Evolutionary conservation across 2,888 invertebrate genomes (phyloP), one percentile per base, ranked within the genome.

Genomic region (Thysanoteuthis rhombus): DNA sequence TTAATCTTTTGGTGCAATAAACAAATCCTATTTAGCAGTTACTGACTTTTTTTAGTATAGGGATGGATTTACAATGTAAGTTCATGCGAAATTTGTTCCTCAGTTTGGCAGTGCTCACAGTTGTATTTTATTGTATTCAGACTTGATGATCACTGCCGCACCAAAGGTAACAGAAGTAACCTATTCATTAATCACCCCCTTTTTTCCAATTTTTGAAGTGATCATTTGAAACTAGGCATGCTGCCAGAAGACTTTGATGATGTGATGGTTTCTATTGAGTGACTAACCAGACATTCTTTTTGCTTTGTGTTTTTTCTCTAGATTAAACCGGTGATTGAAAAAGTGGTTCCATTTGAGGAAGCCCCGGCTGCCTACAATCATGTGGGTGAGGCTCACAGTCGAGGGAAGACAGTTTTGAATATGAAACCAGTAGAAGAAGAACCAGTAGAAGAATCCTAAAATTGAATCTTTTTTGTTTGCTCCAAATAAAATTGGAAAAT

Each of bases 241-340:
- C 25, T 47, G 47, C 22, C 22, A 22, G 16, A 22, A 19, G 22
- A n/a, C n/a, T n/a, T 47, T 47, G 47, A 16, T 47, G 0, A 16
- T 90, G 10, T 90, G 90, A 39, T 90, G 0, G n/a, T 90, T 25
- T 4, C n/a, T n/a, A n/a, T 38, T 32, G 22, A n/a, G n/a, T n/a
- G 12, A 19, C 12, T 6, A 45, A 25, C 0, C 22, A 25, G 1
- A 25, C 3, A 6, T 25, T 52, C 12, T 40, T 36, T 8, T 92
- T 75, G 47, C 89, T 22, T n/a, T 58, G 45, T 89, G 93, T 93
- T 42, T 94, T 45, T 93, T 90, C 94, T 95, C 40, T 96, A 98
- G 98, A 97, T 98, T 58, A 97, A 97, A 92, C 98, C 98, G 19
- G 97, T 98, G 39, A 98, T 99, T 95, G 98, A 99, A 95, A 98